A percentile compares a stretch with the other conserved stretches of the same genome.
Evolutionary conservation across 1,140 invertebrate genomes (phyloP).

Genomic region (Mylabris phalerata): DNA sequence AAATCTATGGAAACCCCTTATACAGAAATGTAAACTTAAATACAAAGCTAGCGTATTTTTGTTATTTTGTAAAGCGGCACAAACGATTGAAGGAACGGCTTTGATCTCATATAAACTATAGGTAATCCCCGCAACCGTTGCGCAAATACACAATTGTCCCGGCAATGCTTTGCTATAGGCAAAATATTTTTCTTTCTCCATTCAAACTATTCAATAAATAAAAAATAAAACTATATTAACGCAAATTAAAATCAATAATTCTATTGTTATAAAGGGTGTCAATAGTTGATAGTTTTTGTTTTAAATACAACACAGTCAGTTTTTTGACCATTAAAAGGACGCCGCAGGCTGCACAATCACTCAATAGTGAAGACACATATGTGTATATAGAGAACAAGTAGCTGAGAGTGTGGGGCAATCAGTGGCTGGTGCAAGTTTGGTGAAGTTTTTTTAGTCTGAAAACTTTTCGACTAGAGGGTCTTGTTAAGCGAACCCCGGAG

Average conservation of each 20-base stretch:
- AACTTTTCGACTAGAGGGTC: constrained; percentile 6
- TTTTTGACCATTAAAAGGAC: constrained; percentile 7
- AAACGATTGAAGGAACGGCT: constrained; percentile 18
- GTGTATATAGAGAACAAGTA: constrained; percentile 1
- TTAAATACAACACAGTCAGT: neutral
- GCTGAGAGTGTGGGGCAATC: constrained; percentile 8
- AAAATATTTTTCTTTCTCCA: too few relatives aligned
- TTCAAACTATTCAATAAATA: too few relatives aligned
- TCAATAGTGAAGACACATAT: constrained; percentile 4
- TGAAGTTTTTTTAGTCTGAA: constrained; percentile 13
- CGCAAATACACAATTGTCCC: constrained; percentile 10
- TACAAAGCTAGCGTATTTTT: constrained; percentile 16
- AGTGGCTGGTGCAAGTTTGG: constrained; percentile 8
- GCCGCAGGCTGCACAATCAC: constrained; percentile 8
- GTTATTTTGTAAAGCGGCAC: constrained; percentile 17
- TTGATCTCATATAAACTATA: constrained; percentile 23
- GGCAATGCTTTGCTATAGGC: neutral
- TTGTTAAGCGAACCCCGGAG: constrained; percentile 10
- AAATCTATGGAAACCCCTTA: constrained; percentile 22
- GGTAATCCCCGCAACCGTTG: constrained; percentile 17
- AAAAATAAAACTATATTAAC: too few relatives aligned
- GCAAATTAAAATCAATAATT: neutral
- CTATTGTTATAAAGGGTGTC: neutral
- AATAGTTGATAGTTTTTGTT: neutral
- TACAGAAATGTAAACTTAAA: constrained; percentile 20